Base-by-base conservation (phyloP, 2,797 vertebrate species). In the Arctocebus calabarensis region DNA sequence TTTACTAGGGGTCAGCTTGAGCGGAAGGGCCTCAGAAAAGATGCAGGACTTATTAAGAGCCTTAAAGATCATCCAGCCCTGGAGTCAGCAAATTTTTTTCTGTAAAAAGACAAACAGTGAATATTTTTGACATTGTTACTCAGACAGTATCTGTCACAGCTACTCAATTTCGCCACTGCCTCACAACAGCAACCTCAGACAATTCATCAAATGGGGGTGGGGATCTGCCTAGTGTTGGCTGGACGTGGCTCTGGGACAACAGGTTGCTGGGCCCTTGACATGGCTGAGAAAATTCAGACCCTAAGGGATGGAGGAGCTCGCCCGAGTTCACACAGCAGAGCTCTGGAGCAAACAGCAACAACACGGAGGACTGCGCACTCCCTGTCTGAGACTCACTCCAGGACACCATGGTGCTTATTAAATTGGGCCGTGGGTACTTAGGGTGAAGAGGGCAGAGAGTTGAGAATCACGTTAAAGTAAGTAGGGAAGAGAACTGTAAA, bases 251-350 rank as follows among this genome's bases (percentile, higher is more conserved):
- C 11, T 27, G 29, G 2, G 23, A 40, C 19, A 81, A 77, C 7
- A 66, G 43, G 84, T 52, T 34, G 22, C 10, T 14, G 12, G 45
- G 48, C 8, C 25, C 79, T 9, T 40, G 29, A 82, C 13, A 37
- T 37, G 45, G 43, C 34, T 62, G n/a, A 90, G 77, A 77, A 84
- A 95, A 82, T 84, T 66, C 74, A 92, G 48, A 48, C 7, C 14
- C 43, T 37, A 19, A 74, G 40, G 37, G 16, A 29, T 34, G 37
- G 16, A 45, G 17, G 32, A 90, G 52, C 19, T 29, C 34, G 22
- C 68, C 25, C 9, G 59, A 9, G 55, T 85, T 73, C 23, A 73
- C 3, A 43, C 0, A n/a, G 61, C 32, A 13, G 0, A 77, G 77
- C 57, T 12, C 14, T 13, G 37, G 59, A 57, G 12, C 40, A 20